Base-by-base conservation (phyloP, 2,113 vertebrate genomes). In the Alouatta palliata region DNA sequence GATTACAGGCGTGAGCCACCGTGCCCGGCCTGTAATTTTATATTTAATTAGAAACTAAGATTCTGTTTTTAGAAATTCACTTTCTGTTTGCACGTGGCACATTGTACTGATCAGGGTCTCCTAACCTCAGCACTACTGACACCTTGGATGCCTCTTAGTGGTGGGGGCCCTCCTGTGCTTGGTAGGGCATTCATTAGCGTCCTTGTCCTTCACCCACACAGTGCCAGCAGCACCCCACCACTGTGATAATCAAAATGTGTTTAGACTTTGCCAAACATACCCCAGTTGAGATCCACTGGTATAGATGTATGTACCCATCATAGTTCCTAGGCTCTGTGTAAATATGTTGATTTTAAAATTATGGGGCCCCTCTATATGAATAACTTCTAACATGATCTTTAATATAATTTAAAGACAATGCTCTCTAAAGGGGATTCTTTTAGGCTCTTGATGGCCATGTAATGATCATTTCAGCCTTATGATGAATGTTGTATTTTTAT, bases 131-230 rank as follows among this genome's bases (percentile, higher is more conserved):
- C n/a, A 1, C 49, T 10, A 0, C 0, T 5, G 3, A 21, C 43
- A 14, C 1, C 0, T 4, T 49, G 2, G 45, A 1, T 17, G 1
- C 5, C 11, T 37, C 45, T 54, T 54, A 3, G 25, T 6, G 9
- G 13, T 3, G n/a, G 37, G 71, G 6, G 27, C 32, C 37, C 49
- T 56, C 61, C 37, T 27, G 11, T 3, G 30, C 3, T 0, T n/a
- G 2, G 52, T 3, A 1, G 32, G 47, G 1, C 14, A 7, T 49
- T 70, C n/a, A 3, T 21, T 13, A 40, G 58, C 27, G 21, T 9
- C 37, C 19, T 54, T 37, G 17, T 12, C 27, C 8, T 32, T 1
- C 10, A 12, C 52, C 43, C 11, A 19, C 9, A 4, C 14, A 1
- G 10, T 10, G 25, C 40, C 25, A 54, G 43, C 5, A 64, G 35